These are phyloP conservation scores for Macrosoma leucophasiata DNA, from an alignment of 2,888 invertebrate species.

Conservation along the genomic window DNA sequence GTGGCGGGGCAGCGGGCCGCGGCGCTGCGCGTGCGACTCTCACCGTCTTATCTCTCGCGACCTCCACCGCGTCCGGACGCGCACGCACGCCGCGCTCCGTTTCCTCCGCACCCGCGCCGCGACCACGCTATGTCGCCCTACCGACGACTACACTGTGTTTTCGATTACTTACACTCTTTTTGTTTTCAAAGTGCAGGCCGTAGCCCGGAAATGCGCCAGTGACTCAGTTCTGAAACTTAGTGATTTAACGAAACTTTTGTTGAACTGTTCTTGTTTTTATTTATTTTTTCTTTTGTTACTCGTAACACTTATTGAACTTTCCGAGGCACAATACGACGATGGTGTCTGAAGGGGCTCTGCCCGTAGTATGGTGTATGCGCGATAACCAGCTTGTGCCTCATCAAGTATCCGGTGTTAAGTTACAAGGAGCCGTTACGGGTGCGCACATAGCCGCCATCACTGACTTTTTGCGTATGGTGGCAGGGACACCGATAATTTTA, in stretches of 20 bases:
- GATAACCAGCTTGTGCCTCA: slow-evolving; percentile 81
- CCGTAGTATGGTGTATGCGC: slow-evolving; percentile 81
- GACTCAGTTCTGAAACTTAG: slow-evolving; percentile 26
- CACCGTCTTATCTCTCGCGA: slow-evolving; percentile 75
- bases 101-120: slow-evolving; percentile 45
- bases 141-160: slow-evolving; percentile 52
- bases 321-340: slow-evolving; percentile 53
- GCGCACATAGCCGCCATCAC: slow-evolving; percentile 80
- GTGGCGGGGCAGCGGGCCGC: slow-evolving; percentile 47
- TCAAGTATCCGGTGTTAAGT: slow-evolving; percentile 79
- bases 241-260: slow-evolving; percentile 1
- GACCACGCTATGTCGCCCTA: slow-evolving; percentile 61
- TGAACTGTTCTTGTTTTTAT: slow-evolving; percentile 2
- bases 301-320: too few relatives aligned
- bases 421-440: slow-evolving; percentile 79
- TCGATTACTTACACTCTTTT: slow-evolving; percentile 48
- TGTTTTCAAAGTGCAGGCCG: slow-evolving; percentile 50
- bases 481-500: slow-evolving; percentile 78
- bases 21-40: slow-evolving; percentile 65
- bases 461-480: slow-evolving; percentile 78
- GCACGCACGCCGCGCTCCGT: slow-evolving; percentile 60
- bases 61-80: slow-evolving; percentile 72
- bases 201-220: slow-evolving; percentile 55
- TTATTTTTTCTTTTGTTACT: slow-evolving; percentile 12
- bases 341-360: slow-evolving; percentile 78